Evolutionary conservation across 2,797 vertebrate species (phyloP).

Genomic region (Phalloptychus januarius): DNA sequence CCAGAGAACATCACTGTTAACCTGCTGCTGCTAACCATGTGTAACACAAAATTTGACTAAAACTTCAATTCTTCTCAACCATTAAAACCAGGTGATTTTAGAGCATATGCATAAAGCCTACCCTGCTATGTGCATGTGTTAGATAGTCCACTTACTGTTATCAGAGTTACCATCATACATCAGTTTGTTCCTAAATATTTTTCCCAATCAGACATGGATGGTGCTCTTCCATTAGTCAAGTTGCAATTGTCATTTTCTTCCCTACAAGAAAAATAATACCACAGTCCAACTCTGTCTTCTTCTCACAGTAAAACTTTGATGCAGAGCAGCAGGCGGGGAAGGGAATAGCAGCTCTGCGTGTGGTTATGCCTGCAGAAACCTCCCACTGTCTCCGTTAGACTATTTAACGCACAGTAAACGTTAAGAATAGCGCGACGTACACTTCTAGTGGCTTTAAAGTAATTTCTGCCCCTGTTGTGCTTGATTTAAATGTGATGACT

Average conservation of each 20-base stretch:
- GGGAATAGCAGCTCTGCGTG: background rate
- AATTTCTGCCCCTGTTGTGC: background rate
- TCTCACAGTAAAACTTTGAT: background rate
- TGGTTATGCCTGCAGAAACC: background rate
- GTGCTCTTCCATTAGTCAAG: too few relatives aligned
- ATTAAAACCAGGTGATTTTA: background rate
- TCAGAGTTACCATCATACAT: background rate
- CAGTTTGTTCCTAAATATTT: background rate
- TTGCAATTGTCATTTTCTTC: too few relatives aligned
- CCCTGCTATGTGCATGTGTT: background rate
- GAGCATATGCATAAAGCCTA: background rate
- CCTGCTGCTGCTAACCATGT: background rate
- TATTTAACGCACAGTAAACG: background rate
- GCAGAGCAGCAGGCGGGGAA: background rate
- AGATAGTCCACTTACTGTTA: too few relatives aligned
- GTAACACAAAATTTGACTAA: background rate
- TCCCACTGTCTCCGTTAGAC: background rate
- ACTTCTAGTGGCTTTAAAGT: background rate
- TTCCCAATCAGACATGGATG: too few relatives aligned
- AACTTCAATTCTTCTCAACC: background rate
- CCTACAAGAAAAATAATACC: too few relatives aligned
- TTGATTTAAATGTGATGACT: background rate
- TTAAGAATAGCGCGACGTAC: background rate
- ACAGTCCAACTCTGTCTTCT: background rate
- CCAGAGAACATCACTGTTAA: background rate